Percentiles rank a stretch among this genome's conserved stretches.
Conservation (phyloP, 2,888 invertebrate species). For the Metopia argyrocephala region DNA sequence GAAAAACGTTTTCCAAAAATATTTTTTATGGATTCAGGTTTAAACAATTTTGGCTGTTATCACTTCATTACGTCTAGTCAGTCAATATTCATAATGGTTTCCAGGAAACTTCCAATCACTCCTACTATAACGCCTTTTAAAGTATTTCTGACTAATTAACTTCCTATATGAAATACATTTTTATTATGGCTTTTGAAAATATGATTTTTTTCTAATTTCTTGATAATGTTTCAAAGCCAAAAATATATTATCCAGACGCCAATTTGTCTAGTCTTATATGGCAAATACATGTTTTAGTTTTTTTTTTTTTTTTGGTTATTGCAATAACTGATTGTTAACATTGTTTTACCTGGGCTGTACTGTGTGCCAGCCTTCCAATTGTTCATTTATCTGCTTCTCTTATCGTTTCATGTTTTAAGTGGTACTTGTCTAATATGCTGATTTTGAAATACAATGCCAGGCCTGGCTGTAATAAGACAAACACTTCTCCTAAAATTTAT, state of each 20-base stretch:
- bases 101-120: conserved; percentile 21
- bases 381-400: background rate
- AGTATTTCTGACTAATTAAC: conserved; percentile 26
- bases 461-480: conserved; percentile 1
- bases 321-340: conserved; percentile 24
- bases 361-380: background rate
- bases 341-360: conserved; percentile 8
- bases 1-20: background rate
- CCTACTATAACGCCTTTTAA: background rate
- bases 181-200: background rate
- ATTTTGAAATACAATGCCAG: background rate
- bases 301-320: background rate
- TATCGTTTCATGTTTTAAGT: background rate
- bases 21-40: background rate
- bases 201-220: background rate
- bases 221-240: conserved; percentile 1
- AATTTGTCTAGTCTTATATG: conserved; percentile 52
- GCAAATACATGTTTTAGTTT: background rate
- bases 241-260: conserved; percentile 35
- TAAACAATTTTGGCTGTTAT: background rate
- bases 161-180: conserved; percentile 33
- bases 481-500: conserved; percentile 50
- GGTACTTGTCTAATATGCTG: background rate
- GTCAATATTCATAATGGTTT: conserved; percentile 12
- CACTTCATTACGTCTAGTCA: background rate